Evolutionary conservation across 2,888 invertebrate genomes (phyloP), one percentile per base, ranked within the genome.

Genomic region (Linnaemya tessellans): DNA sequence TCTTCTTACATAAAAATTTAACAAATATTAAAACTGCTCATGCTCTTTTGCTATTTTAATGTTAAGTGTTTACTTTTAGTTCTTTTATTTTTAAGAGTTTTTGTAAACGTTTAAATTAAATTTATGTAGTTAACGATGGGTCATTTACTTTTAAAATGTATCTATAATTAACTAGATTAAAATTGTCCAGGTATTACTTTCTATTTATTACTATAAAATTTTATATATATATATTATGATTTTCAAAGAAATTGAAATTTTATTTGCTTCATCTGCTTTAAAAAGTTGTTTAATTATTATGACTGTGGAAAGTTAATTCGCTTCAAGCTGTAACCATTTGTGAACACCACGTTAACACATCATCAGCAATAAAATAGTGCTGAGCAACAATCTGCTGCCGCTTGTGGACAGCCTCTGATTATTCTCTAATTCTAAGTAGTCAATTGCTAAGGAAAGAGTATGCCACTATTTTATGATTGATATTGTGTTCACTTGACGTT

Each of bases 31-130:
- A 38, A 46, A 56, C 38, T 58, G 65, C 43, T 65, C 56, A 62
- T 46, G 1, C 15, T 25, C 1, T 41, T 62, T 49, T 25, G 56
- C 0, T 71, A 11, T 71, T 71, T 74, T 67, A 74, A 20, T 71
- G 25, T 73, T 65, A 54, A 65, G 30, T 56, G 11, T 18, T 67
- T 54, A 78, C 43, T 58, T 58, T 11, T 51, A 30, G 3, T 65
- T 71, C 64, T 67, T 41, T 25, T 79, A 49, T 51, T 62, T 15
- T 77, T 77, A 70, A 71, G 49, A 18, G 18, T 51, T 78, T 68
- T 60, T 54, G 30, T 62, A 41, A 30, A 65, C 60, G 71, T 70
- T n/a, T 65, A 54, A 54, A 30, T 0, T 54, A 75, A 18, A 1
- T 3, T 73, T 67, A 51, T 67, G 65, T 58, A 58, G 22, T 65